Base-by-base conservation (phyloP, 2,888 invertebrate species). In the Augochlorella aurata region DNA sequence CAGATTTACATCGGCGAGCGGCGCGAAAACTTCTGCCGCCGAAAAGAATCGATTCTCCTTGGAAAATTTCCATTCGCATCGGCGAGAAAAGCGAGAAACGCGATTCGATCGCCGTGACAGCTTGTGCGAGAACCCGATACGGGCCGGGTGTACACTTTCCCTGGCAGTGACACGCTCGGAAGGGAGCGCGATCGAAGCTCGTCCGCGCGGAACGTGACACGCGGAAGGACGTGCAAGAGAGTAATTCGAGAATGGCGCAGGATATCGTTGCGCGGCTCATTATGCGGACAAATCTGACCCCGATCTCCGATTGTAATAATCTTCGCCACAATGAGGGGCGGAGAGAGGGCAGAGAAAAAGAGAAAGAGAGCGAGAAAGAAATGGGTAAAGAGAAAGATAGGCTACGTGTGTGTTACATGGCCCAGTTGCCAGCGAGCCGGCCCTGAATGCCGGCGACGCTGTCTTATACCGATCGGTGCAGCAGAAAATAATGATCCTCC, bases 281-380 rank as follows among this genome's bases (percentile, higher is more conserved):
- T 89, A 89, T 88, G 89, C 89, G 85, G 89, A 74, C 76, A 85
- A 88, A 84, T 82, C 86, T 88, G 89, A 89, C 89, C 89, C 79
- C 86, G 84, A 89, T 89, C 84, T 86, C 75, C 76, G 77, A 84
- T 85, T 84, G 77, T 75, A 84, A 85, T 81, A 84, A 88, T 82
- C 79, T 84, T 88, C 82, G 76, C 77, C 77, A 77, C 80, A 70
- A 77, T 68, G 72, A 76, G 65, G 81, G 77, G 58, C 24, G 54
- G 4, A 18, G 63, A 3, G 63, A 10, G 73, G 68, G 68, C 83
- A 70, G 50, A 10, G 38, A n/a, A 9, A 18, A 50, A 71, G 67
- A 65, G 78, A 29, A 24, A 29, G 61, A 16, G 16, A 29, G 47
- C 1, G 47, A 49, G 47, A 49, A 49, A 49, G 47, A 49, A 14